Base-by-base conservation (phyloP, 2,113 vertebrate genomes). In the Carollia perspicillata region DNA sequence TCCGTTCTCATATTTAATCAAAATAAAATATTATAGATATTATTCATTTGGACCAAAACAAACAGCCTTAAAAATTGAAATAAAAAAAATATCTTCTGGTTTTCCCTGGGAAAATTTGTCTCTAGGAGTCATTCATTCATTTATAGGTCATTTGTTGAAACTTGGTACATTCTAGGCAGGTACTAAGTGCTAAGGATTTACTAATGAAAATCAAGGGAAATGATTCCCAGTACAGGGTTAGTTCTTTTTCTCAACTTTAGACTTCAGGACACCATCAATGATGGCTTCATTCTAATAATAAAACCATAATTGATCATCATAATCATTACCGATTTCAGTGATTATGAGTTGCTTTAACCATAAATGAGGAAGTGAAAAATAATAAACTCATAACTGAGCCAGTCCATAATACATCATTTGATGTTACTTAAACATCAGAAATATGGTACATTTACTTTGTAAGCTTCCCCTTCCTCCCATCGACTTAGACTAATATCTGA, bases 1-100 rank as follows among this genome's bases (percentile, higher is more conserved):
- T 86, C 78, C 68, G 30, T 84, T 90, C 37, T 94, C 37, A 80
- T 2, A 92, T 90, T 96, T 16, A 58, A 80, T 53, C 23, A 65
- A 35, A 93, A 72, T 79, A 96, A 97, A 95, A 89, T 89, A 10
- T 78, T 60, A 93, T 44, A 93, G 18, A 40, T 85, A 90, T 68
- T 74, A 89, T 18, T 85, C 72, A 89, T 66, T 51, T 94, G 35
- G 33, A 69, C 13, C 37, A 75, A 94, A 94, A 63, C 3, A 83
- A 95, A 78, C 0, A 80, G 9, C 14, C 95, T 42, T 92, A 63
- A 95, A 81, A 85, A 78, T 17, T 53, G n/a, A 96, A 95, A 74
- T 58, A 68, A 93, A 88, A 93, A 88, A 79, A 80, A 53, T 37
- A 33, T 2, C 3, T 30, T 11, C 4, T 23, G 1, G 16, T 20